Evolutionary conservation across 2,113 vertebrate species (phyloP), one percentile per base, ranked within the genome.

Genomic region (Grammomys dolichurus): DNA sequence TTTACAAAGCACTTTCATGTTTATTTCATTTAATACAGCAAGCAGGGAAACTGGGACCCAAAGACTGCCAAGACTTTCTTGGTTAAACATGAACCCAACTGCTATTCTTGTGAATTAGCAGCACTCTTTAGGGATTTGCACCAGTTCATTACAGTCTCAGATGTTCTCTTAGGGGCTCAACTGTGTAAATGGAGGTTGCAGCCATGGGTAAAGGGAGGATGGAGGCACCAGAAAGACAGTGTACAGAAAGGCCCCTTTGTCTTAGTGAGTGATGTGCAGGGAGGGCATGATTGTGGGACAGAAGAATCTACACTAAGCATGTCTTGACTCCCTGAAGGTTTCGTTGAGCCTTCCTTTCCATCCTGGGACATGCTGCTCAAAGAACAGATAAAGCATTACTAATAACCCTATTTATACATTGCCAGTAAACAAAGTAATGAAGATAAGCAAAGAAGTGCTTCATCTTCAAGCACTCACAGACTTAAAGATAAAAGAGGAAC

Each of bases 41-140:
- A 72, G 33, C 4, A 1, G 48, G 43, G 26, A 87, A 82, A 70
- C 26, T 65, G 65, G 17, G 70, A 4, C 46, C 76, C 75, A 17
- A 63, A 60, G 75, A 92, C 48, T 80, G 69, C 70, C 9, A 5
- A 7, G 22, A 10, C 19, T 63, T 63, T 65, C n/a, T 80, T 90
- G 70, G 58, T 48, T 65, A 94, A 96, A 78, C 8, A 65, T 43
- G 77, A 94, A 77, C 26, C 88, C 87, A 94, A 14, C 19, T 11
- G 76, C 17, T 28, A 7, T 10, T 48, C 33, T 46, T 93, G 58
- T 7, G 28, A 48, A 1, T 65, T 28, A 20, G 33, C 17, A 13
- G 40, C 3, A 26, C 8, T 26, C 5, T 26, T 69, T 19, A n/a
- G 51, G 69, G 22, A 65, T 65, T 78, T 69, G 4, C 58, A 40